Conservation (phyloP, 2,113 vertebrate species). For the Eulemur macaco region DNA sequence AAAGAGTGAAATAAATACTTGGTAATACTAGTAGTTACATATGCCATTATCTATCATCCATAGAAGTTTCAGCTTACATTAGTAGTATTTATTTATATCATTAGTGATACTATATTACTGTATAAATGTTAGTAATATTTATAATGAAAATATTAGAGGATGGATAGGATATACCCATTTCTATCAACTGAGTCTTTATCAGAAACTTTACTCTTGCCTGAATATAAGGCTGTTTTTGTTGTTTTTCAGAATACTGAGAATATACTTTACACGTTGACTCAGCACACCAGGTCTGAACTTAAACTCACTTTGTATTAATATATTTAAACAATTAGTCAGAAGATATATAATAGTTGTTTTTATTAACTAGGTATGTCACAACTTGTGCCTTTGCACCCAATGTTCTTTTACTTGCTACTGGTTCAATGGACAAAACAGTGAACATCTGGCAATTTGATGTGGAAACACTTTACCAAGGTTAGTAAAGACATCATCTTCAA, state of each 20-base stretch:
- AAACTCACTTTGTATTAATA: slow-evolving; percentile 23
- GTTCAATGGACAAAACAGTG: slow-evolving; percentile 94
- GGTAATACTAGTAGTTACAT: background rate
- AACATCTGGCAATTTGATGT: slow-evolving; percentile 89
- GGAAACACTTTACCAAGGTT: slow-evolving; percentile 83
- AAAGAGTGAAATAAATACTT: background rate
- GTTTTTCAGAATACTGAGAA: slow-evolving; percentile 86
- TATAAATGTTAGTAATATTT: no score
- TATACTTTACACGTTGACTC: slow-evolving; percentile 88
- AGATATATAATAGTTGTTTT: slow-evolving; percentile 43
- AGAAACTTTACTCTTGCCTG: background rate
- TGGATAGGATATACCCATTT: background rate
- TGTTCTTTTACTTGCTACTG: slow-evolving; percentile 90
- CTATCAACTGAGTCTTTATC: background rate
- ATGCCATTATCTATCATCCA: background rate
- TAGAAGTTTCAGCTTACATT: background rate
- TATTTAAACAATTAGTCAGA: slow-evolving; percentile 20
- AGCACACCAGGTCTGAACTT: slow-evolving; percentile 89
- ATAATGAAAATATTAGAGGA: background rate
- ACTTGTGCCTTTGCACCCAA: slow-evolving; percentile 91
- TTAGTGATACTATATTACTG: no score
- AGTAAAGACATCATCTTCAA: slow-evolving; percentile 56
- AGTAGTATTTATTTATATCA: background rate
- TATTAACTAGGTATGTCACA: slow-evolving; percentile 90
- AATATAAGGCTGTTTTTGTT: slow-evolving; percentile 49